Conservation (phyloP, 2,797 vertebrate species). For the Euthynnus affinis region DNA sequence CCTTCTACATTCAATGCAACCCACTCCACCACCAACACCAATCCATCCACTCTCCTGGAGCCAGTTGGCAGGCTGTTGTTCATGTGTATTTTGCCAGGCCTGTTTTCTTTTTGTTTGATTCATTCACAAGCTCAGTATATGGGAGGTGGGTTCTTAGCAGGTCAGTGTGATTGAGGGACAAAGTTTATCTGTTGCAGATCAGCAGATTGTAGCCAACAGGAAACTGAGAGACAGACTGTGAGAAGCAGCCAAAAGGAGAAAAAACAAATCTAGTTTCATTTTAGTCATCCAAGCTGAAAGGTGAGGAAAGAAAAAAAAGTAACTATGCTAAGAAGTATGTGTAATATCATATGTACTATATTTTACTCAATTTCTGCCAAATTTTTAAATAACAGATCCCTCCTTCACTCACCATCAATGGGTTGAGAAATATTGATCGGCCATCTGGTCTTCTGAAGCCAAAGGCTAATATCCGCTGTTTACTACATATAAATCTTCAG, state of each 20-base stretch:
- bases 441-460: slow-evolving; percentile 53
- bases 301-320: slow-evolving; percentile 16
- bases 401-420: slow-evolving; percentile 48
- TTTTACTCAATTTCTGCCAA: slow-evolving; percentile 33
- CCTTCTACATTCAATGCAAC: slow-evolving; percentile 10
- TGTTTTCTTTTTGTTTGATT: slow-evolving; percentile 34
- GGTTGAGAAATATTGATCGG: slow-evolving; percentile 66
- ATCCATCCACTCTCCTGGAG: slow-evolving; percentile 47
- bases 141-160: slow-evolving; percentile 7
- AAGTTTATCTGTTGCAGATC: slow-evolving; percentile 36
- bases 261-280: background rate
- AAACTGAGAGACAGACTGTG: background rate
- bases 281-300: slow-evolving; percentile 22
- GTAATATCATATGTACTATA: slow-evolving; percentile 18
- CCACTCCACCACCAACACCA: slow-evolving; percentile 14
- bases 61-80: slow-evolving; percentile 59
- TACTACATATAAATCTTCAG: slow-evolving; percentile 60
- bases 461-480: slow-evolving; percentile 70
- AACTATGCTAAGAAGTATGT: background rate
- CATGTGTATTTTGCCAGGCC: slow-evolving; percentile 57
- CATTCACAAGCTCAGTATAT: slow-evolving; percentile 40
- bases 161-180: slow-evolving; percentile 35
- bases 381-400: slow-evolving; percentile 62
- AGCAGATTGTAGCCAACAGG: slow-evolving; percentile 21
- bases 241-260: background rate